phyloP scores from a whole-genome alignment of 2,113 vertebrate species.

The Piaya cayana region DNA sequence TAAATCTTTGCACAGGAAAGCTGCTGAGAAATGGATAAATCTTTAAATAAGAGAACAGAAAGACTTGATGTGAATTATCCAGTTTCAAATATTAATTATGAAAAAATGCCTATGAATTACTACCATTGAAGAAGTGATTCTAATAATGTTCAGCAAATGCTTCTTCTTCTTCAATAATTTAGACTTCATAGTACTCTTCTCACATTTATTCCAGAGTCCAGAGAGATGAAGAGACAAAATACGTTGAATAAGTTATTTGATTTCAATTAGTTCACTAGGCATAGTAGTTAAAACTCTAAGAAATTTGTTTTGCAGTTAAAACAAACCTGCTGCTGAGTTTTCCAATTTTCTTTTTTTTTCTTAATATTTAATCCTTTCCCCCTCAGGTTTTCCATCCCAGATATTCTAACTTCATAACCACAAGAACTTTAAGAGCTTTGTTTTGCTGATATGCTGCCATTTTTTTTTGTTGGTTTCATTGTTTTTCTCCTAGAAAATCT shows the following conservation, averaged over 20 bases:
- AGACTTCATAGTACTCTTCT: neutral
- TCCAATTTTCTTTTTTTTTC: neutral
- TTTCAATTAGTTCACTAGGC: neutral
- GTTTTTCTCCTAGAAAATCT: neutral
- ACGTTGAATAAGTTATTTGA: neutral
- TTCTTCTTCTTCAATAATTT: conserved; percentile 13
- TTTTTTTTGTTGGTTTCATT: neutral
- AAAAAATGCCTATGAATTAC: neutral
- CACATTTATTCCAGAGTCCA: neutral
- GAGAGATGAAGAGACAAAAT: neutral
- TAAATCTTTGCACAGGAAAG: neutral
- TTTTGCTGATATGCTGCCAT: neutral
- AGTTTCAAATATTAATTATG: neutral
- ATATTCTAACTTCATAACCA: neutral
- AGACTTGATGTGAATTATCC: neutral
- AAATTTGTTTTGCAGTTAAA: neutral
- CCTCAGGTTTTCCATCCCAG: neutral
- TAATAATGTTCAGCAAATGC: neutral
- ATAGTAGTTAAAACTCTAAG: neutral
- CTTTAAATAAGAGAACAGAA: neutral
- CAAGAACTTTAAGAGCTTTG: neutral
- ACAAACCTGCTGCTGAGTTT: neutral
- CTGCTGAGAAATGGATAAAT: neutral
- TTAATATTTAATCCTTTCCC: neutral
- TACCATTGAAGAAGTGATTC: neutral